phyloP scores from a whole-genome alignment of 2,888 invertebrate genomes.

The Hemicrepidius hirtus region DNA sequence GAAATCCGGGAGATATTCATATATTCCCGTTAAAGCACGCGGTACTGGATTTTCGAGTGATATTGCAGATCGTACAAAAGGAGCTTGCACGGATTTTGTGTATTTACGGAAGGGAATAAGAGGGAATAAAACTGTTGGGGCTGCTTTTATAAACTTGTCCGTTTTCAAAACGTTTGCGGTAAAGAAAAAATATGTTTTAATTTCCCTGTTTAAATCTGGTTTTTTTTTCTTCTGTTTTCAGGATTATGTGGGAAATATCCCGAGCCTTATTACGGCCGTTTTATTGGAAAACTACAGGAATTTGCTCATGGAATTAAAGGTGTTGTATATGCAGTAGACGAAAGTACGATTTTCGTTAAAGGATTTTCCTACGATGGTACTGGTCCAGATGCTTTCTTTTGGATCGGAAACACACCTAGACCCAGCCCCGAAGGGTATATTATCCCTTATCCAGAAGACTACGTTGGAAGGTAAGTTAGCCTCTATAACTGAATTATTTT shows the following conservation, averaged over 20 bases:
- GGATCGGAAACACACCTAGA: constrained; percentile 88
- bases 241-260: constrained; percentile 66
- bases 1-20: constrained; percentile 55
- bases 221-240: constrained; percentile 62
- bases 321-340: constrained; percentile 90
- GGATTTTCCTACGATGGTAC: constrained; percentile 92
- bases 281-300: constrained; percentile 82
- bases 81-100: constrained; percentile 50
- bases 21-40: constrained; percentile 49
- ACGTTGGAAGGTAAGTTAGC: constrained; percentile 79
- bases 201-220: background rate
- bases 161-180: too few species aligned
- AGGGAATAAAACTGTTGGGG: constrained; percentile 47
- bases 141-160: constrained; percentile 34
- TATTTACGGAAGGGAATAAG: constrained; percentile 53
- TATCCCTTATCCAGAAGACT: constrained; percentile 91
- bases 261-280: constrained; percentile 85
- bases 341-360: constrained; percentile 89
- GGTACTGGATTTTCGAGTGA: constrained; percentile 54
- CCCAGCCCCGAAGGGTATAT: constrained; percentile 89
- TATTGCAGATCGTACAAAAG: constrained; percentile 57
- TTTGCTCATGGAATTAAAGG: constrained; percentile 89
- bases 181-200: too few species aligned
- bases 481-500: too few species aligned
- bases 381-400: constrained; percentile 92